Evolutionary conservation across 2,888 invertebrate species (phyloP), one percentile per base, ranked within the genome.

Genomic region (Andrena trimmerana): DNA sequence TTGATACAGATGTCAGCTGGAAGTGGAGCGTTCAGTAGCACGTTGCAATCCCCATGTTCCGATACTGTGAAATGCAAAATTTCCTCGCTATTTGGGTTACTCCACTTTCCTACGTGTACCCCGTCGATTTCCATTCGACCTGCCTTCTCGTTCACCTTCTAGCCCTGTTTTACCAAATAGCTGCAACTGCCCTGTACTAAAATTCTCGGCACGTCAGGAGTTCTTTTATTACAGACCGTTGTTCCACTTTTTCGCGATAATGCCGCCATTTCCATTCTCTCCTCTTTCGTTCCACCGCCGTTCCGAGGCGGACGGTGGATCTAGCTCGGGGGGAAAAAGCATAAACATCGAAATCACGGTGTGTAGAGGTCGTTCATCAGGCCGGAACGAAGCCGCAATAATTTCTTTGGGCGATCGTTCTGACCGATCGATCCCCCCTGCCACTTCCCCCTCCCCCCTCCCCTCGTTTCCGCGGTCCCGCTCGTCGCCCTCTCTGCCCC

Each of bases 391-490:
- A 85, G 83, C 83, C 78, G 82, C 87, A 87, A 83, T 90, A 83
- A 86, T 89, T 90, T 90, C 89, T 90, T 89, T 89, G 72, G 42
- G 80, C 83, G 84, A 87, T 83, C 83, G 88, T 90, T 90, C 87
- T 84, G 84, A 84, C 75, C 86, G 90, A 90, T 91, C 86, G 90
- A 89, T 83, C 85, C 73, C 79, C 5, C 73, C 70, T 81, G 78
- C 81, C 78, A 71, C 71, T 65, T 36, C 20, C 16, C 16, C 74
- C n/a, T n/a, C n/a, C n/a, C n/a, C n/a, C n/a, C n/a, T n/a, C n/a
- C 66, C 36, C 36, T 54, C 59, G 57, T 31, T 50, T n/a, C 31
- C 52, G 27, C 27, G 10, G 52, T 54, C 13, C 50, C 36, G 50
- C 71, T 27, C 66, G 42, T 57, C 48, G 57, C 48, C 16, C 50